These are phyloP conservation scores for Sphaeridia pumilis DNA, from an alignment of 2,888 invertebrate genomes.

Conservation along the genomic window DNA sequence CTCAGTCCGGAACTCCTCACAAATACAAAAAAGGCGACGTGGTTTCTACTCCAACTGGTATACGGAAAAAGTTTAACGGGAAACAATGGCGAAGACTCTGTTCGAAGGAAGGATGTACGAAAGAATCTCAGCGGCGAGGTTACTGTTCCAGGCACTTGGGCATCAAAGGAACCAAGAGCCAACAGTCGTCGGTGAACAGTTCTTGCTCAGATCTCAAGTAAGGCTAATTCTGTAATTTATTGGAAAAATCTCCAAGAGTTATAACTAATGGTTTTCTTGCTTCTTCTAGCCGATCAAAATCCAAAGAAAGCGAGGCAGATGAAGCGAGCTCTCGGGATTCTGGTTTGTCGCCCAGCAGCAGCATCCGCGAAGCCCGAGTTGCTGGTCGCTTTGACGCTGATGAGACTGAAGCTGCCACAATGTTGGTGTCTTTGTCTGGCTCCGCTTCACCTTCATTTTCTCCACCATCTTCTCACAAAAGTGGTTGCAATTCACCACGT, in stretches of 20 bases:
- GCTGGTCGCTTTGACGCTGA: constrained; percentile 78
- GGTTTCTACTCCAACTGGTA: constrained; percentile 83
- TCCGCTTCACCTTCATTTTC: constrained; percentile 87
- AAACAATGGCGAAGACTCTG: constrained; percentile 98
- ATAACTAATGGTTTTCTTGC: not conserved
- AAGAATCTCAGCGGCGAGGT: constrained; percentile 94
- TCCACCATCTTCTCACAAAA: constrained; percentile 47
- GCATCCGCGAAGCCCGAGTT: constrained; percentile 27
- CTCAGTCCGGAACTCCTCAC: constrained; percentile 86
- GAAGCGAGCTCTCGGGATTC: constrained; percentile 35
- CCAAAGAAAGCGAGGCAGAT: constrained; percentile 35
- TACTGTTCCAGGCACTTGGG: constrained; percentile 94
- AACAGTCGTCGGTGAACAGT: constrained; percentile 38
- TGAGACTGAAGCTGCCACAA: constrained; percentile 92
- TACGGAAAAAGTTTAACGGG: constrained; percentile 97
- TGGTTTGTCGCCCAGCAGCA: constrained; percentile 32
- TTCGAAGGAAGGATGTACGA: constrained; percentile 86
- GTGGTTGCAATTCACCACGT: constrained; percentile 54
- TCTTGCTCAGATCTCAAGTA: constrained; percentile 22
- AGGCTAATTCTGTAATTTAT: no score
- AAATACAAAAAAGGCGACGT: constrained; percentile 97
- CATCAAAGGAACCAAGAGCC: constrained; percentile 56
- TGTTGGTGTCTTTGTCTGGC: constrained; percentile 70
- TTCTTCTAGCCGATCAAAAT: constrained; percentile 27
- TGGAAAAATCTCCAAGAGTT: not conserved